Percentiles rank a stretch among this genome's conserved stretches.
phyloP scores from a whole-genome alignment of 2,888 invertebrate species.

The Xanthorhoe designata region DNA sequence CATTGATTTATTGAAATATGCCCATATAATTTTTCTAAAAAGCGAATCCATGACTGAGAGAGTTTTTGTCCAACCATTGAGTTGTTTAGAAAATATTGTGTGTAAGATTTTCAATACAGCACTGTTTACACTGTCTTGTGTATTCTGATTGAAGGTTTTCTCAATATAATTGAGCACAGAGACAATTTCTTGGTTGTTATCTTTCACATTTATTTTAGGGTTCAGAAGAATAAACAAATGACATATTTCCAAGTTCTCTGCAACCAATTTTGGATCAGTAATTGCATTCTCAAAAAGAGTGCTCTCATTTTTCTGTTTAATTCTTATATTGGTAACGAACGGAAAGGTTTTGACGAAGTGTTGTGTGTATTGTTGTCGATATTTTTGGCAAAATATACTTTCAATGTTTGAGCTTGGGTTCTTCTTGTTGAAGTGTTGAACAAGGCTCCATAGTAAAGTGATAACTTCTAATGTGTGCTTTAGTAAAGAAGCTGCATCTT shows the following conservation, averaged over 20 bases:
- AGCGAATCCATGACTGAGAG: conserved; percentile 63
- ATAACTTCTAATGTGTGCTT: conserved; percentile 88
- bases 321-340: conserved; percentile 78
- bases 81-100: conserved; percentile 66
- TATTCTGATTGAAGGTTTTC: conserved; percentile 70
- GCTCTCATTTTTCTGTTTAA: conserved; percentile 57
- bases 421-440: conserved; percentile 64
- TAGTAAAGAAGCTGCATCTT: conserved; percentile 88
- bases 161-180: conserved; percentile 81
- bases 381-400: conserved; percentile 81
- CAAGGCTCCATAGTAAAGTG: conserved; percentile 83
- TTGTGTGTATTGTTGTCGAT: conserved; percentile 81
- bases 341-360: conserved; percentile 86
- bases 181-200: conserved; percentile 64
- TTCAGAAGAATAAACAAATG: conserved; percentile 79
- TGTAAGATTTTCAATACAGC: conserved; percentile 65
- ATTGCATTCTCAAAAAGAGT: conserved; percentile 62
- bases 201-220: conserved; percentile 69
- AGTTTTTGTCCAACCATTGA: conserved; percentile 71
- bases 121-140: conserved; percentile 57
- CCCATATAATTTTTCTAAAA: conserved; percentile 70
- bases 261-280: conserved; percentile 69
- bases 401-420: conserved; percentile 72
- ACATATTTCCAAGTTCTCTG: conserved; percentile 72
- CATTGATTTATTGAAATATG: conserved; percentile 65